Base-by-base conservation (phyloP, 1,140 invertebrate species). In the Drosophila cardini region DNA sequence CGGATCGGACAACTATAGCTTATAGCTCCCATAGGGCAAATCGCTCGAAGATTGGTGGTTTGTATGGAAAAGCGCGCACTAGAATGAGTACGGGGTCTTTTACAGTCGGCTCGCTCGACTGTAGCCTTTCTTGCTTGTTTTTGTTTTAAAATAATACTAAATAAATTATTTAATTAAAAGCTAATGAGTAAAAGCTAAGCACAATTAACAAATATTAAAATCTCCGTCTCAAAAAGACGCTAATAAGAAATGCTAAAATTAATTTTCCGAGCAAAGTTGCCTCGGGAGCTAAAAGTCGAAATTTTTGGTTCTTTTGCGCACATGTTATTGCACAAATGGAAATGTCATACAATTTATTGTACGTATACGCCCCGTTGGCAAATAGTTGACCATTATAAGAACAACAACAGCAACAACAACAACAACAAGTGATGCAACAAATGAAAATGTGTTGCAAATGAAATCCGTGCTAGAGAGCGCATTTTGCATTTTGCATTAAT, bases 401-500 rank as follows among this genome's bases (percentile, higher is more conserved):
- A 57, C 48, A 52, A 52, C 26, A 56, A 76, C 36, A 60, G 72
- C 36, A 60, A 21, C 21, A 2, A 21, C 21, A 48, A 57, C 48
- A 52, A 52, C 26, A 57, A 76, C 42, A 60, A 46, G 58, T 68
- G 73, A 74, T 60, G 48, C 34, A 43, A 30, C 38, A 69, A 18
- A 26, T 53, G 48, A 45, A 62, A 53, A 78, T 64, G 52, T 21
- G 36, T 72, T 64, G 72, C 80, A 78, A 84, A 83, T 79, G 80
- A 60, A 80, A 73, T 67, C 64, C 73, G 52, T 69, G 65, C 45
- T 26, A 3, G 50, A 18, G 55, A 60, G 68, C 77, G 80, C 75
- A 71, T 71, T 76, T 58, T 86, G 78, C 45, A 62, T 62, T 62
- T 64, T 83, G 79, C 76, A 83, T 87, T 86, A 86, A 86, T 86